Evolutionary conservation across 2,797 vertebrate species (phyloP), one percentile per base, ranked within the genome.

Genomic region (Trematomus bernacchii): DNA sequence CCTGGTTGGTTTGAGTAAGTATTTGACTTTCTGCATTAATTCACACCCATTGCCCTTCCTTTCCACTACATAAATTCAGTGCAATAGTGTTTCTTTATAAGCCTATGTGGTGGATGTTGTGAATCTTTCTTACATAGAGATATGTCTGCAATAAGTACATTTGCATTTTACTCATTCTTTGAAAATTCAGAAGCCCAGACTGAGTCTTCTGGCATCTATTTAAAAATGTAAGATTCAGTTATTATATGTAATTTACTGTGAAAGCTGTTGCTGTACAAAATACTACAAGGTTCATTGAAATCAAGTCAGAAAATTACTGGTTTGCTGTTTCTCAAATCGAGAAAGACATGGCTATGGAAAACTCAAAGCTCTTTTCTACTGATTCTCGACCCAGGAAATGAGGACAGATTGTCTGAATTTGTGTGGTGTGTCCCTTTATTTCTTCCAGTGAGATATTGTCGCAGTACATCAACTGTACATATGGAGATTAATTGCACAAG

Each of bases 361-460:
- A 79, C 55, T 67, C 67, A 52, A 40, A 75, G 16, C 42, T 80
- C 44, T 65, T 77, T 66, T 68, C 59, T 66, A 18, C 66, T 71
- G 47, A 70, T 79, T 84, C 55, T 63, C 53, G 75, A 59, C 66
- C 48, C 68, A 73, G 80, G 84, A 89, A 91, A 92, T 83, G 50
- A 89, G 85, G 71, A 85, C 88, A 85, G 86, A 90, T 87, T 89
- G 75, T 77, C 76, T 87, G 60, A 79, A 85, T 79, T 85, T 91
- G 73, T 84, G 80, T 85, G 87, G 84, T 82, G 76, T 80, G 81
- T 83, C 77, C 81, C 75, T 82, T 85, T 78, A 89, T 86, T 85
- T 79, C 71, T 87, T 87, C 66, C 75, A 87, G 65, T 55, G 59
- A 71, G 52, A 79, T 85, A 57, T 76, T 90, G 86, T 85, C 63